Percentiles rank a stretch among this genome's conserved stretches.
phyloP scores from a whole-genome alignment of 2,888 invertebrate genomes.

The Dryadula phaetusa region DNA sequence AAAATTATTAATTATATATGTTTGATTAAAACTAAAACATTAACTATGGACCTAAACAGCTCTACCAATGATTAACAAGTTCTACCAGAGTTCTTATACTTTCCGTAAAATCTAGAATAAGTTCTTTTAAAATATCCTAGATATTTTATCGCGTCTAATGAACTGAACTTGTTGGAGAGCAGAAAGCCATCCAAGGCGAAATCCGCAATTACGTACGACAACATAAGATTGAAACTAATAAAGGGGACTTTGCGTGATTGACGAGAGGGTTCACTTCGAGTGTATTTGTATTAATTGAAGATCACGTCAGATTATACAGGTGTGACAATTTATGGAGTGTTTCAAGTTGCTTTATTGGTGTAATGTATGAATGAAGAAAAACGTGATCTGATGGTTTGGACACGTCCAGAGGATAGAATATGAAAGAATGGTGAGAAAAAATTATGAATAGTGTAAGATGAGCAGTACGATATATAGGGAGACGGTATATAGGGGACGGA shows the following conservation, averaged over 20 bases:
- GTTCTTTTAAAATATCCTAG: conserved; percentile 4
- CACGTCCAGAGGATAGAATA: no score
- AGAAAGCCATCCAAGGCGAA: conserved; percentile 13
- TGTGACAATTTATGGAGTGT: conserved; percentile 4
- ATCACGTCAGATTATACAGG: conserved; percentile 1
- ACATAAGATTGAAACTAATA: conserved; percentile 35
- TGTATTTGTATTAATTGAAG: conserved; percentile 34
- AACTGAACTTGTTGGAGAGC: conserved; percentile 7
- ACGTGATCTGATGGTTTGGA: no score
- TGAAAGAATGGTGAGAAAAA: no score
- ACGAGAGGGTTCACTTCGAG: conserved; percentile 40
- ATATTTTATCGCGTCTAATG: conserved; percentile 14
- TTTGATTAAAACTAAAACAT: no score
- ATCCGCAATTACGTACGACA: conserved; percentile 21
- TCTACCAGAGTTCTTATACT: no score
- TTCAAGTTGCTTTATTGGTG: background rate
- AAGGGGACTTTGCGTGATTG: conserved; percentile 37
- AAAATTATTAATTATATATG: no score
- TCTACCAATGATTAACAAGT: background rate
- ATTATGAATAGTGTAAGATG: no score
- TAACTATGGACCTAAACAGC: no score
- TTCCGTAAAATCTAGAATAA: background rate
- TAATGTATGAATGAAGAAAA: no score
- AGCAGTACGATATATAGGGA: no score
- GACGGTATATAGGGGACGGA: no score